Evolutionary conservation across 2,113 vertebrate species (phyloP).

Genomic region (Atherinomorus stipes): DNA sequence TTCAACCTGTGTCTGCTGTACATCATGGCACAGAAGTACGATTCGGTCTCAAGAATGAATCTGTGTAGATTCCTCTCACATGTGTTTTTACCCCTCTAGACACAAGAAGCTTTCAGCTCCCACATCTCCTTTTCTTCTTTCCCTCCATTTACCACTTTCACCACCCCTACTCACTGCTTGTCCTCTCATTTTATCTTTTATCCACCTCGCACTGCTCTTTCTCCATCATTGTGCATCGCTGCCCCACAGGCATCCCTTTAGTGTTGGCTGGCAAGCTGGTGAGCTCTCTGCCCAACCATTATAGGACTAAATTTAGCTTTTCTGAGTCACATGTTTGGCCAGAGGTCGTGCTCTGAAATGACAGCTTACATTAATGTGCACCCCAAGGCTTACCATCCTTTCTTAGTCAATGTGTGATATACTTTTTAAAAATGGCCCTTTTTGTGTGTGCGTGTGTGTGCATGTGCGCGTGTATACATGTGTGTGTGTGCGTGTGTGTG

Average conservation of each 20-base stretch:
- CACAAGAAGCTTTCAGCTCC: constrained; percentile 13
- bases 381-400: constrained; percentile 64
- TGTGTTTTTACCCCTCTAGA: constrained; percentile 5
- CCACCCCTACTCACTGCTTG: constrained; percentile 16
- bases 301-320: constrained; percentile 72
- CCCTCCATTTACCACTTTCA: constrained; percentile 54
- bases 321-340: constrained; percentile 71
- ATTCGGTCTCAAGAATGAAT: not conserved
- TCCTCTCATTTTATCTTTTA: constrained; percentile 51
- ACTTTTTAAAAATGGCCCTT: constrained; percentile 26
- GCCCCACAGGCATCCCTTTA: constrained; percentile 67
- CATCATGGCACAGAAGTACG: not conserved
- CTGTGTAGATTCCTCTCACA: not conserved
- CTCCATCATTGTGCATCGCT: constrained; percentile 62
- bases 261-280: constrained; percentile 64
- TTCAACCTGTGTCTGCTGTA: not conserved
- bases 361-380: constrained; percentile 73
- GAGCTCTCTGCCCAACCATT: constrained; percentile 56
- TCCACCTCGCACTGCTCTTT: constrained; percentile 49
- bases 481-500: too few relatives aligned
- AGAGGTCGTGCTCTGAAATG: constrained; percentile 68
- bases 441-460: too few relatives aligned
- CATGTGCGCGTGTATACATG: too few relatives aligned
- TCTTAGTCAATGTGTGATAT: constrained; percentile 52
- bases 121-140: constrained; percentile 39